Conservation (phyloP, 2,888 invertebrate genomes). For the Drosophila putrida region DNA sequence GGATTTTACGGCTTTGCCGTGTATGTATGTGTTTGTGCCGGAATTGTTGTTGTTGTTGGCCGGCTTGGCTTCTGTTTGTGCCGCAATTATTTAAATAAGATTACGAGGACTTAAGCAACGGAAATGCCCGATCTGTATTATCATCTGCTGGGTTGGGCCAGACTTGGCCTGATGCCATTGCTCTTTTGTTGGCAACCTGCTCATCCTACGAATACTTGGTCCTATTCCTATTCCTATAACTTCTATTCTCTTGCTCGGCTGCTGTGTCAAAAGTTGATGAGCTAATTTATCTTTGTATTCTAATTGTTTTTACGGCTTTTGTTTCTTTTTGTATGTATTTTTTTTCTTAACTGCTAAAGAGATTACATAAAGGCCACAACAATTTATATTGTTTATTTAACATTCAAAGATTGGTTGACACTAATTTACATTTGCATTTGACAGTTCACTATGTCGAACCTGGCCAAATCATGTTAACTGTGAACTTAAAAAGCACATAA, state of each 20-base stretch:
- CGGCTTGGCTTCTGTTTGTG: slow-evolving; percentile 53
- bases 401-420: slow-evolving; percentile 17
- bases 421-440: slow-evolving; percentile 45
- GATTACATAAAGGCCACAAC: slow-evolving; percentile 19
- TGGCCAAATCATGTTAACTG: background rate
- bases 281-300: slow-evolving; percentile 44
- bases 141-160: slow-evolving; percentile 23
- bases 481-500: background rate
- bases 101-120: slow-evolving; percentile 72
- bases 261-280: slow-evolving; percentile 46
- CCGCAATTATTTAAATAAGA: slow-evolving; percentile 80
- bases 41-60: slow-evolving; percentile 12
- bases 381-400: slow-evolving; percentile 13
- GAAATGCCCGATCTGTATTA: slow-evolving; percentile 65
- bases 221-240: slow-evolving; percentile 2
- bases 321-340: slow-evolving; percentile 7
- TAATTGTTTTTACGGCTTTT: slow-evolving; percentile 35
- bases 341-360: slow-evolving; percentile 2
- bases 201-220: slow-evolving; percentile 9
- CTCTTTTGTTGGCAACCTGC: slow-evolving; percentile 38
- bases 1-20: slow-evolving; percentile 39
- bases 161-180: slow-evolving; percentile 35
- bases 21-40: slow-evolving; percentile 29
- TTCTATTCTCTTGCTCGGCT: slow-evolving; percentile 3
- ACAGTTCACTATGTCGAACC: slow-evolving; percentile 4